Conservation (phyloP, 2,797 vertebrate species). For the Pangasius sanitwongsei region DNA sequence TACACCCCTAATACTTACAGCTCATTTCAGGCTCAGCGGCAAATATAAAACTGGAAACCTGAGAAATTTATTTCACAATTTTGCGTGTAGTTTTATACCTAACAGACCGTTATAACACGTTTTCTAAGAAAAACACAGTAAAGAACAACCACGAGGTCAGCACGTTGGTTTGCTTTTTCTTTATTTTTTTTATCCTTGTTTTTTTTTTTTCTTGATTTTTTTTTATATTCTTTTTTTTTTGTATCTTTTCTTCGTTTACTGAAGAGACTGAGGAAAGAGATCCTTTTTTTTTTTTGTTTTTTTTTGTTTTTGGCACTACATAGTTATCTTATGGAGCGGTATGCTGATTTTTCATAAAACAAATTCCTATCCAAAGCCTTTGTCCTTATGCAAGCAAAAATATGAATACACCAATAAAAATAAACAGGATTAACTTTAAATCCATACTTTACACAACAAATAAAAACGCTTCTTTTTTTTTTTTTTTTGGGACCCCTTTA, state of each 20-base stretch:
- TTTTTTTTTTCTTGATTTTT: constrained; percentile 37
- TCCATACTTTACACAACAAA: constrained; percentile 94
- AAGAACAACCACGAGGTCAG: background rate
- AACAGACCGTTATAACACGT: background rate
- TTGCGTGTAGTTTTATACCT: background rate
- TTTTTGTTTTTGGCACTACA: constrained; percentile 87
- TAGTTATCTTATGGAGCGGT: constrained; percentile 84
- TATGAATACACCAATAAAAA: constrained; percentile 99
- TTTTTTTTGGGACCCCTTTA: constrained; percentile 79
- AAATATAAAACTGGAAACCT: background rate
- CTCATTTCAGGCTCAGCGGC: background rate
- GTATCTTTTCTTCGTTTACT: constrained; percentile 57
- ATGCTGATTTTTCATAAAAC: constrained; percentile 84
- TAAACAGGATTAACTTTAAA: constrained; percentile 91
- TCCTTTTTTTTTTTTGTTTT: background rate
- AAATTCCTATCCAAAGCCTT: constrained; percentile 92
- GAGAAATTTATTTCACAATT: background rate
- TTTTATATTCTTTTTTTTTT: constrained; percentile 61
- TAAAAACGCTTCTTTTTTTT: constrained; percentile 78
- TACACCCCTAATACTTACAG: background rate
- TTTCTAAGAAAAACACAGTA: background rate
- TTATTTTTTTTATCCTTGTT: constrained; percentile 61
- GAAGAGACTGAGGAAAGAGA: constrained; percentile 27
- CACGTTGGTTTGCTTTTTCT: constrained; percentile 53
- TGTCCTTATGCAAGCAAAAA: constrained; percentile 87